These are phyloP conservation scores for Lichenostomus cassidix DNA, from an alignment of 2,113 vertebrate species.

Conservation along the genomic window DNA sequence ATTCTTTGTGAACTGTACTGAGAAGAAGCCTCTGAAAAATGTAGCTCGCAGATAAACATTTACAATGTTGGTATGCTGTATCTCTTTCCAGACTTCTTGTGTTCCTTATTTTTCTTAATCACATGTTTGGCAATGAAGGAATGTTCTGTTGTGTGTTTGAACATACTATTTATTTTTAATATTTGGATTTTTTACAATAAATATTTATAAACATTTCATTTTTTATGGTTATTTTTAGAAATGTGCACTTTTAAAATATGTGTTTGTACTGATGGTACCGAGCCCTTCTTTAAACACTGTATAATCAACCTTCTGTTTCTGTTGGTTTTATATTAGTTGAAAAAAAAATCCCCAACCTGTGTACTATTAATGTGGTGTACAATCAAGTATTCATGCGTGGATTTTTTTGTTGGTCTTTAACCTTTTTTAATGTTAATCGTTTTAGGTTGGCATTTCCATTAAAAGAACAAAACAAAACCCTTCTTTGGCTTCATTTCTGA, in stretches of 20 bases:
- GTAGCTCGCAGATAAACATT: conserved; percentile 33
- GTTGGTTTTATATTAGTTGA: background rate
- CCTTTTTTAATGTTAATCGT: conserved; percentile 18
- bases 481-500: background rate
- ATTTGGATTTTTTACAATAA: conserved; percentile 65
- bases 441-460: conserved; percentile 53
- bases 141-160: conserved; percentile 38
- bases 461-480: background rate
- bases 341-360: background rate
- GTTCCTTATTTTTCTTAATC: conserved; percentile 38
- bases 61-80: background rate
- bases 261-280: conserved; percentile 13
- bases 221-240: conserved; percentile 26
- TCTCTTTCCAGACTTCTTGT: conserved; percentile 36
- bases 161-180: conserved; percentile 63
- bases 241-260: conserved; percentile 36
- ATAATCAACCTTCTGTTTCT: background rate
- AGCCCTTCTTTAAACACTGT: conserved; percentile 26
- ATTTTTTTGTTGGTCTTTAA: background rate
- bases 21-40: conserved; percentile 52
- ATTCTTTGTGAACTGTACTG: conserved; percentile 59
- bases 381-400: background rate
- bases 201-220: conserved; percentile 68
- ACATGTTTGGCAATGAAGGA: conserved; percentile 46
- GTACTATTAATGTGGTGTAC: background rate